phyloP scores from a whole-genome alignment of 2,113 vertebrate species.

The Microcebus lehilahytsara region DNA sequence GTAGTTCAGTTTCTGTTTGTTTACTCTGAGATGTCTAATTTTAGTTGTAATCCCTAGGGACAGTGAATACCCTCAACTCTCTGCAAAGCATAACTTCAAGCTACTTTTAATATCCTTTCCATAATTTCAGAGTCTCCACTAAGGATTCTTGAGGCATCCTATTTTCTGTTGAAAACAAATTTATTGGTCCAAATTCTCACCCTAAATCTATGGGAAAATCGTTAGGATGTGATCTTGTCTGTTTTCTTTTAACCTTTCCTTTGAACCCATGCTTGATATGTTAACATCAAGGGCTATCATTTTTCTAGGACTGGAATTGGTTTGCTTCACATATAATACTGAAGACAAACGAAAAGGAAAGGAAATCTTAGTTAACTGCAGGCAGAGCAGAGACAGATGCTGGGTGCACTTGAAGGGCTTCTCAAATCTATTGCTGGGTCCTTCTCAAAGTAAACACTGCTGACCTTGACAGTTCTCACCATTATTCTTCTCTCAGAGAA shows the following conservation, averaged over 20 bases:
- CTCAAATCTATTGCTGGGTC: not conserved
- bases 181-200: conserved; percentile 31
- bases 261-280: conserved; percentile 21
- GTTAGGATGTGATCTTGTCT: not conserved
- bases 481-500: conserved; percentile 27
- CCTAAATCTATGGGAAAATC: conserved; percentile 17
- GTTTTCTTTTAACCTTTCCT: conserved; percentile 40
- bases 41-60: not conserved
- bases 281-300: not conserved
- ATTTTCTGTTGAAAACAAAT: not conserved
- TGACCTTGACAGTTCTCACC: conserved; percentile 33
- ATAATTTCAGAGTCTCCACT: not conserved
- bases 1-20: conserved; percentile 14
- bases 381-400: not conserved
- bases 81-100: not conserved
- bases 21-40: conserved; percentile 28
- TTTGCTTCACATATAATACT: conserved; percentile 11
- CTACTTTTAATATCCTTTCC: not conserved
- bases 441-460: conserved; percentile 20
- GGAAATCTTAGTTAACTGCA: not conserved
- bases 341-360: not conserved
- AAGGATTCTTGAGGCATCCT: not conserved
- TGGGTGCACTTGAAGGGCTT: not conserved
- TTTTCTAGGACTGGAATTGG: not conserved
- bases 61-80: not conserved